Percentiles rank a stretch among this genome's conserved stretches.
These are phyloP conservation scores for Pogonocherus hispidulus DNA, from an alignment of 2,888 invertebrate species.

Conservation along the genomic window DNA sequence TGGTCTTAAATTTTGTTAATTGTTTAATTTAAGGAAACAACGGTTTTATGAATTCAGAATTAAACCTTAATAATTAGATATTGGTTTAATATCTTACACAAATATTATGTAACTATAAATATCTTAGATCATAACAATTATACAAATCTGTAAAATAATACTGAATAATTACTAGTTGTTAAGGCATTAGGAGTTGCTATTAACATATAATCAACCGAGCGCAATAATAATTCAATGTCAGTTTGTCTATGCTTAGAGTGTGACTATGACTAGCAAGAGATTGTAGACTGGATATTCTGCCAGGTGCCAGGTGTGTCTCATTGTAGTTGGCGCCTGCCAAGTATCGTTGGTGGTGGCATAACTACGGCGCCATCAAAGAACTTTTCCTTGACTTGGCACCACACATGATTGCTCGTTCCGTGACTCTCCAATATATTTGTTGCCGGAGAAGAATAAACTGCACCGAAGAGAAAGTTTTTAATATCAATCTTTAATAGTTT, in stretches of 20 bases:
- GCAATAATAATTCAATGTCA: slow-evolving; percentile 27
- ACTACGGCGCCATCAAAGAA: slow-evolving; percentile 46
- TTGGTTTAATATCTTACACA: too few relatives aligned
- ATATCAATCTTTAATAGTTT: neutral
- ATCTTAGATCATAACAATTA: too few relatives aligned
- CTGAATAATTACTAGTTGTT: too few relatives aligned
- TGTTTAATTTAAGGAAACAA: too few relatives aligned
- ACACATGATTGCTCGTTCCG: slow-evolving; percentile 37
- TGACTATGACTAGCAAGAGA: slow-evolving; percentile 31
- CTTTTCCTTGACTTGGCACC: slow-evolving; percentile 43
- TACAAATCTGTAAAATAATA: too few relatives aligned
- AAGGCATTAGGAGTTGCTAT: too few relatives aligned
- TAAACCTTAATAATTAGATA: too few relatives aligned
- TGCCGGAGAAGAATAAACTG: slow-evolving; percentile 6
- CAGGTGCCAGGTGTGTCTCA: slow-evolving; percentile 37
- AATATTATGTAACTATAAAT: too few relatives aligned
- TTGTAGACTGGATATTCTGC: slow-evolving; percentile 28
- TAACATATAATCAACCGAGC: too few relatives aligned
- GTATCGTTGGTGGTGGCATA: slow-evolving; percentile 48
- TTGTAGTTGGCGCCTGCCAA: slow-evolving; percentile 40
- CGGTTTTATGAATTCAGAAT: too few relatives aligned
- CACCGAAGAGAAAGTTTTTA: slow-evolving; percentile 7
- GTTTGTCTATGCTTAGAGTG: slow-evolving; percentile 30
- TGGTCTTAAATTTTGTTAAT: too few relatives aligned
- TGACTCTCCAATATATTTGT: slow-evolving; percentile 33